Conservation (phyloP, 2,888 invertebrate genomes). For the Microplitis deprimator region DNA sequence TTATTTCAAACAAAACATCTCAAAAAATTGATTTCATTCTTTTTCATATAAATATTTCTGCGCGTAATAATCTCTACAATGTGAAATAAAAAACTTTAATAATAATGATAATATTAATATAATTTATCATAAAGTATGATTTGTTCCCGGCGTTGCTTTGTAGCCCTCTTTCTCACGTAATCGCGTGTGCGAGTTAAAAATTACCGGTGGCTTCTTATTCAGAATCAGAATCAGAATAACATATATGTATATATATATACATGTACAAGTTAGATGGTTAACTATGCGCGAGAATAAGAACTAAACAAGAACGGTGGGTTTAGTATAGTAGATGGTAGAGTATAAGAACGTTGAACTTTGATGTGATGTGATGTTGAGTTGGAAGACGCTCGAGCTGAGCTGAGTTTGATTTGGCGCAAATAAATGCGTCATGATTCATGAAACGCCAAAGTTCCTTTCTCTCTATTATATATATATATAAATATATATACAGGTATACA, state of each 20-base stretch:
- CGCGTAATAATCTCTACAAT: not conserved
- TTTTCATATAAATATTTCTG: not conserved
- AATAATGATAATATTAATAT: not conserved
- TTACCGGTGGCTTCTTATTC: slow-evolving; percentile 1
- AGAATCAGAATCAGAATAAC: not conserved
- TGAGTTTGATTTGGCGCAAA: not conserved
- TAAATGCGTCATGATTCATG: slow-evolving; percentile 1
- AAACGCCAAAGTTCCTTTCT: slow-evolving; percentile 1
- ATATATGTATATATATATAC: not conserved
- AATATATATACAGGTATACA: not conserved
- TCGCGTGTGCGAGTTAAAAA: not conserved
- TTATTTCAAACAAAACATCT: not conserved
- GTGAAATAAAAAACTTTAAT: not conserved
- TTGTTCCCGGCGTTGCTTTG: not conserved
- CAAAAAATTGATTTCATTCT: not conserved
- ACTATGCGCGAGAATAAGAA: not conserved
- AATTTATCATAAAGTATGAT: not conserved
- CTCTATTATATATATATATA: not conserved
- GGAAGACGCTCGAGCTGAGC: not conserved
- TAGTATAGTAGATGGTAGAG: not conserved
- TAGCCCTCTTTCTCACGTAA: slow-evolving; percentile 1
- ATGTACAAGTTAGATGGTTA: not conserved
- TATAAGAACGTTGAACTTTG: not conserved
- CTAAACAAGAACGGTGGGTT: not conserved
- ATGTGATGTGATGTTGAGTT: not conserved